These are phyloP conservation scores for Ceyx margarethae DNA, from an alignment of 2,113 vertebrate genomes.

Conservation along the genomic window DNA sequence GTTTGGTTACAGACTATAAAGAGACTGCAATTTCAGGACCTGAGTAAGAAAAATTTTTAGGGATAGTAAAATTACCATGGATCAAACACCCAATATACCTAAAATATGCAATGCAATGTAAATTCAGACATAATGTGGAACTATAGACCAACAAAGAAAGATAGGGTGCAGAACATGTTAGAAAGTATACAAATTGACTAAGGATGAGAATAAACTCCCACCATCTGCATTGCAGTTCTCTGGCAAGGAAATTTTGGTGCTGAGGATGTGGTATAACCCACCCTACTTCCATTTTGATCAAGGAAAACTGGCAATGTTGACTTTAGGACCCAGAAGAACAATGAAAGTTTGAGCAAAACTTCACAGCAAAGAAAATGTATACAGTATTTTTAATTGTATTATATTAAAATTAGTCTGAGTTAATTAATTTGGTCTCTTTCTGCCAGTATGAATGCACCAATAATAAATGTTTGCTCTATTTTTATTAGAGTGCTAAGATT, in stretches of 20 bases:
- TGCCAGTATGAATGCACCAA: not conserved
- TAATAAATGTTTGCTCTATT: not conserved
- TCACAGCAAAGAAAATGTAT: not conserved
- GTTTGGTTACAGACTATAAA: not conserved
- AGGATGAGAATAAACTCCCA: not conserved
- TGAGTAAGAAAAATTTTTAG: not conserved
- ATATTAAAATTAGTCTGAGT: not conserved
- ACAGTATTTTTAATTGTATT: not conserved
- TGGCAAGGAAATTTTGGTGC: not conserved
- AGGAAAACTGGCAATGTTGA: not conserved
- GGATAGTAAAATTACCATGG: not conserved
- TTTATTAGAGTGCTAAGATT: not conserved
- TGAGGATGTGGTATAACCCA: not conserved
- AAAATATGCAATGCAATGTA: not conserved
- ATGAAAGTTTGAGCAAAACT: not conserved
- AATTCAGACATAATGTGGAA: not conserved
- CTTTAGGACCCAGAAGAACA: not conserved
- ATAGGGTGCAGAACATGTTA: not conserved
- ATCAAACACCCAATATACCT: not conserved
- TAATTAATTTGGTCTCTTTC: not conserved
- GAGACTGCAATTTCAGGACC: not conserved
- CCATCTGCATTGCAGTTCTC: not conserved
- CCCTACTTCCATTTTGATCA: not conserved
- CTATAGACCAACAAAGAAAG: not conserved
- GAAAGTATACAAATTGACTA: not conserved